phyloP scores from a whole-genome alignment of 2,113 vertebrate species.

The Nansenia antarctica region DNA sequence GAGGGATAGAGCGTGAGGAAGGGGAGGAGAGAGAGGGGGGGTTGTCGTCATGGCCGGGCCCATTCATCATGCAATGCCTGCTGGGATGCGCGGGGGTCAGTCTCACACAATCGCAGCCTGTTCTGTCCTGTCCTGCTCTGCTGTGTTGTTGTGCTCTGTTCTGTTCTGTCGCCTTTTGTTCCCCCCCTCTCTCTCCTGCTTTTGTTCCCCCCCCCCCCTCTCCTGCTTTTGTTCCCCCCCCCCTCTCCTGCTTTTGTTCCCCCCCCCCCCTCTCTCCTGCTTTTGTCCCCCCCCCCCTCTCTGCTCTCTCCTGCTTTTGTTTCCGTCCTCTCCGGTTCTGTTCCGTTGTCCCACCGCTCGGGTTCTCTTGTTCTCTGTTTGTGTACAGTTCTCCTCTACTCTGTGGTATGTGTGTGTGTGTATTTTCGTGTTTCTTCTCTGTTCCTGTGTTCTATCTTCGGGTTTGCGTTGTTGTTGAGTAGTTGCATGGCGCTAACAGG shows the following conservation, averaged over 20 bases:
- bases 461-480: no score
- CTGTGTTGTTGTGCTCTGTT: slow-evolving; percentile 61
- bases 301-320: no score
- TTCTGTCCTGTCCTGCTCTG: slow-evolving; percentile 54
- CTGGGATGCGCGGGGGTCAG: slow-evolving; percentile 74
- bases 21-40: slow-evolving; percentile 34
- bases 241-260: no score
- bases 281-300: no score
- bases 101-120: slow-evolving; percentile 75
- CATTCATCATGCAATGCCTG: slow-evolving; percentile 81
- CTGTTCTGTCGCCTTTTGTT: slow-evolving; percentile 37
- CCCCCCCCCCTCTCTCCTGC: no score
- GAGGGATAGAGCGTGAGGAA: neutral
- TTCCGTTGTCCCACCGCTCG: slow-evolving; percentile 25
- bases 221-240: no score
- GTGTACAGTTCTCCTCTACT: slow-evolving; percentile 29
- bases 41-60: slow-evolving; percentile 69
- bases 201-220: no score
- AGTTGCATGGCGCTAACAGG: neutral
- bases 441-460: slow-evolving; percentile 20
- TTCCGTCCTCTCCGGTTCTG: slow-evolving; percentile 54
- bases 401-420: no score
- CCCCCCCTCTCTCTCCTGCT: slow-evolving; percentile 46
- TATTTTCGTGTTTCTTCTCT: no score
- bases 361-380: slow-evolving; percentile 17